phyloP scores from a whole-genome alignment of 2,888 invertebrate species.

The Melinopterus prodromus region DNA sequence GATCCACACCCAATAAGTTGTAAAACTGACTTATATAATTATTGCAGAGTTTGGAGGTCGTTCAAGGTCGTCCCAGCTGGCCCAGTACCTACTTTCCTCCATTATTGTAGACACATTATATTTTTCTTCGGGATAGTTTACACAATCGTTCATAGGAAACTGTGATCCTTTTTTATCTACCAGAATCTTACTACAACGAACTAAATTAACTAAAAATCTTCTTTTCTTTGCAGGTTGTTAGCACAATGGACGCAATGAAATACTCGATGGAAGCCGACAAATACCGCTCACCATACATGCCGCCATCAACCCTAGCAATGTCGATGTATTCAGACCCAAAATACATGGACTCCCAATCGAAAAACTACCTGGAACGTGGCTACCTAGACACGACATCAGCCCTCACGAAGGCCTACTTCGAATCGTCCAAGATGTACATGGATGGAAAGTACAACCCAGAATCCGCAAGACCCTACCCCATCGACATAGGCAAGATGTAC shows the following conservation, averaged over 20 bases:
- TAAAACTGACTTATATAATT: no score
- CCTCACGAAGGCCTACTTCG: constrained; percentile 76
- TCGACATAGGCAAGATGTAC: constrained; percentile 75
- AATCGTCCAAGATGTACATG: constrained; percentile 77
- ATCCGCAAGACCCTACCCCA: constrained; percentile 61
- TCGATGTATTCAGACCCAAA: constrained; percentile 79
- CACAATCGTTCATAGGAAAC: no score
- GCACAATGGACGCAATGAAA: constrained; percentile 81
- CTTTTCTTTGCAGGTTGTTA: constrained; percentile 70
- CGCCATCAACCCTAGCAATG: constrained; percentile 68
- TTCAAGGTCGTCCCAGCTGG: no score
- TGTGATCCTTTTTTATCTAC: no score
- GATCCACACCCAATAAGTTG: no score
- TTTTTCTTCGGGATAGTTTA: no score
- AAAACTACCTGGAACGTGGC: constrained; percentile 68
- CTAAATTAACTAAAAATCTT: not conserved
- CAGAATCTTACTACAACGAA: no score
- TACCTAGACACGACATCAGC: constrained; percentile 74
- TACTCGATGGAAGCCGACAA: constrained; percentile 82
- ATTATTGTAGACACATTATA: no score
- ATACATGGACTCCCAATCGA: constrained; percentile 67
- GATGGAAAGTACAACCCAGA: constrained; percentile 63
- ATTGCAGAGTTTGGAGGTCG: no score
- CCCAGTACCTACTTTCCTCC: no score
- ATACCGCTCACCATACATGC: constrained; percentile 75